These are phyloP conservation scores for Chrysomallon squamiferum DNA, from an alignment of 1,140 invertebrate species.

Conservation along the genomic window DNA sequence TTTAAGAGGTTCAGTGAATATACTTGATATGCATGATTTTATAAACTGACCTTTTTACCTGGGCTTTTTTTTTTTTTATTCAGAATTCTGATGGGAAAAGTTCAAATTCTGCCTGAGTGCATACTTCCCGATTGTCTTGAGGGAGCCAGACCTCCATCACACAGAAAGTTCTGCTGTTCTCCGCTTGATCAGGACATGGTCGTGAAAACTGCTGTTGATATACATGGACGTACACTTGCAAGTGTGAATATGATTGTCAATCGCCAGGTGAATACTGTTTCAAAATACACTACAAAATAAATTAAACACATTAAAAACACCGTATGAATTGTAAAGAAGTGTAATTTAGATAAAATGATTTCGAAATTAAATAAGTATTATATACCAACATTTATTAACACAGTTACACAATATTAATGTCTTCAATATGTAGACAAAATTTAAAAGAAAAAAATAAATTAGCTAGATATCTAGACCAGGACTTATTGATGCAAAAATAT, in stretches of 20 bases:
- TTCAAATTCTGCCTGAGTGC: constrained; percentile 74
- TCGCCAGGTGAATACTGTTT: constrained; percentile 36
- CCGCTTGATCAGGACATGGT: constrained; percentile 28
- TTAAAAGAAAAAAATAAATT: no score
- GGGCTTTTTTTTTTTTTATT: constrained; percentile 17
- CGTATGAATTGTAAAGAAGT: no score
- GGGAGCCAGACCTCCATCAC: constrained; percentile 61
- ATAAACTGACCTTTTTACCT: no score
- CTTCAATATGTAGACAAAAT: no score
- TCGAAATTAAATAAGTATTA: no score
- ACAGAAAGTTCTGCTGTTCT: constrained; percentile 44
- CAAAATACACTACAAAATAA: no score
- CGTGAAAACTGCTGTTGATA: constrained; percentile 50
- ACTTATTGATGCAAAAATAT: no score
- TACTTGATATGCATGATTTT: no score
- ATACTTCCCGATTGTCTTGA: constrained; percentile 65
- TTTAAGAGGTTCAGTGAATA: not conserved
- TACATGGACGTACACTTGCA: constrained; percentile 40
- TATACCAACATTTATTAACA: not conserved
- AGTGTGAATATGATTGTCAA: constrained; percentile 41
- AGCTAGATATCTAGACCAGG: no score
- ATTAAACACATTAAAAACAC: no score
- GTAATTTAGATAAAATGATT: no score
- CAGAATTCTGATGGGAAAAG: constrained; percentile 67
- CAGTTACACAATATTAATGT: not conserved